phyloP scores from a whole-genome alignment of 2,113 vertebrate genomes.

The Tringa solitaria region DNA sequence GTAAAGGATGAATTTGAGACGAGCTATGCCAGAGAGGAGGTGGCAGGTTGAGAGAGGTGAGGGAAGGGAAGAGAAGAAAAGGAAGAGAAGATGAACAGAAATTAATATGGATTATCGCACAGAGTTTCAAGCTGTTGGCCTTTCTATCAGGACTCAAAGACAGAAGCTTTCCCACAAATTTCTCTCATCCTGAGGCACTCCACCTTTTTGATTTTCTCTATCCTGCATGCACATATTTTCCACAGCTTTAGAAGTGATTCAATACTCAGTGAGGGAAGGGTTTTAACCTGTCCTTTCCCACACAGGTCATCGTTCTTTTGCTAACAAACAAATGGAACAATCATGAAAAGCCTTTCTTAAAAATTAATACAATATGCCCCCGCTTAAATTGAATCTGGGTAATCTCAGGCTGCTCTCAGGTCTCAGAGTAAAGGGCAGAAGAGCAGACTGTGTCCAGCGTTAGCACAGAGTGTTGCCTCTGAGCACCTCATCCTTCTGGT shows the following conservation, averaged over 20 bases:
- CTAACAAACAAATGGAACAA: neutral
- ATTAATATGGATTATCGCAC: conserved; percentile 14
- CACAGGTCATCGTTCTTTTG: neutral
- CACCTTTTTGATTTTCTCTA: neutral
- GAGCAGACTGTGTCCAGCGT: neutral
- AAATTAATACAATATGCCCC: neutral
- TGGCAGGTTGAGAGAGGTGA: neutral
- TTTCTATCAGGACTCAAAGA: neutral
- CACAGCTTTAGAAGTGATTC: neutral
- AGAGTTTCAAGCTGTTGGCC: neutral
- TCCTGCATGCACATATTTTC: neutral
- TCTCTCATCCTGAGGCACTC: neutral
- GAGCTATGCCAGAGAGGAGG: neutral
- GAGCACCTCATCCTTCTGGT: neutral
- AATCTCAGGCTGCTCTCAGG: neutral
- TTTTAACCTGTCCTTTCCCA: neutral
- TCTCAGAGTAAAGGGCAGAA: neutral
- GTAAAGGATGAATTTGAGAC: conserved; percentile 2
- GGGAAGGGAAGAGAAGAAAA: neutral
- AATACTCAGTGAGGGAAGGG: neutral
- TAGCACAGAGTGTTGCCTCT: neutral
- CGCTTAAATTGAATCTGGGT: neutral
- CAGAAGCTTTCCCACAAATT: neutral
- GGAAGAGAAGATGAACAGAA: neutral
- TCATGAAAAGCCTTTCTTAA: neutral